Conservation (phyloP, 2,797 vertebrate species). For the Nothura maculosa region DNA sequence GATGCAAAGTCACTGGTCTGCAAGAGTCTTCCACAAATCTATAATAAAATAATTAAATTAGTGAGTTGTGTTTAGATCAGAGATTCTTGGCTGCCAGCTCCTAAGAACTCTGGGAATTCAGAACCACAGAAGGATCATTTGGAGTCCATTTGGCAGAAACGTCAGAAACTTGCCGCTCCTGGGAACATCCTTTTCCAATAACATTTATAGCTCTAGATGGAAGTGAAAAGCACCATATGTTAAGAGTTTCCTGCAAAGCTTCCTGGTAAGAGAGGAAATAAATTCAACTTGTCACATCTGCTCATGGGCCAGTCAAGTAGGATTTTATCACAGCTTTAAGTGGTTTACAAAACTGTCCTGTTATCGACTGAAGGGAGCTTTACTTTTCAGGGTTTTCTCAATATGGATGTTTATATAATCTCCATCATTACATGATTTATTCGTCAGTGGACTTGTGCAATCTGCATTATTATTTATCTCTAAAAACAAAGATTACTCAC, state of each 20-base stretch:
- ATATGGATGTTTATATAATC: constrained; percentile 74
- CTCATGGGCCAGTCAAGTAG: constrained; percentile 88
- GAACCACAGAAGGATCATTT: constrained; percentile 87
- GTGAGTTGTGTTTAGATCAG: constrained; percentile 85
- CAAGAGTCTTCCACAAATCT: constrained; percentile 84
- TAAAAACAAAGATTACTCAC: constrained; percentile 73
- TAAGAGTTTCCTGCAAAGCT: constrained; percentile 91
- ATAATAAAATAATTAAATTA: constrained; percentile 93
- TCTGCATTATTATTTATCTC: constrained; percentile 74
- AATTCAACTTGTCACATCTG: constrained; percentile 96
- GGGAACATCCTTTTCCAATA: constrained; percentile 90
- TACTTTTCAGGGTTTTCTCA: constrained; percentile 79
- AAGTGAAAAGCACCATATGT: constrained; percentile 90
- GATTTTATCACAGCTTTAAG: constrained; percentile 93
- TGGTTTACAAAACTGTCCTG: constrained; percentile 92
- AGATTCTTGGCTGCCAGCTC: constrained; percentile 85
- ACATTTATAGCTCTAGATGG: constrained; percentile 88
- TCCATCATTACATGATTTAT: constrained; percentile 77
- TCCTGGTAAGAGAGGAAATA: constrained; percentile 91
- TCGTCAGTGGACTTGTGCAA: constrained; percentile 67
- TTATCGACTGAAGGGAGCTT: constrained; percentile 85
- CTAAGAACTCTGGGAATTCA: constrained; percentile 85
- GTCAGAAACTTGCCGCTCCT: constrained; percentile 85
- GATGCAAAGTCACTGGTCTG: constrained; percentile 82
- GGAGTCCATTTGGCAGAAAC: constrained; percentile 87